Percentiles rank a stretch among this genome's conserved stretches.
Evolutionary conservation across 2,797 vertebrate species (phyloP).

Genomic region (Telmatherina bonti): DNA sequence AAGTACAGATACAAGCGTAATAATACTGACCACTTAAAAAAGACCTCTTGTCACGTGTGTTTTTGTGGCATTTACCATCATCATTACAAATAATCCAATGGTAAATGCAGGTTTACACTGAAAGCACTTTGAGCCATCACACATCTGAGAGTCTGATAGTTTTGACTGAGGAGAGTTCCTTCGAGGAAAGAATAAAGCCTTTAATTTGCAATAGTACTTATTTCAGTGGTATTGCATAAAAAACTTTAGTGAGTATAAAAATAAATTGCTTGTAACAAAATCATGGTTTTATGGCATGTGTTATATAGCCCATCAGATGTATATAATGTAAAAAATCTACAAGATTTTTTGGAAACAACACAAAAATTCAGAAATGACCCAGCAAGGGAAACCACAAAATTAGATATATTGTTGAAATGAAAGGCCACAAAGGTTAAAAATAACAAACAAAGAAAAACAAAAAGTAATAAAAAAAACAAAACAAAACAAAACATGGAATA

Average conservation of each 20-base stretch:
- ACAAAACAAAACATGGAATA: conserved; percentile 15
- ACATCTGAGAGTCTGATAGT: conserved; percentile 50
- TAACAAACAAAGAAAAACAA: conserved; percentile 36
- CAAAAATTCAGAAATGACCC: conserved; percentile 51
- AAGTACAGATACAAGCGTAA: conserved; percentile 40
- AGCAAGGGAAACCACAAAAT: conserved; percentile 51
- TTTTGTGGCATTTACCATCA: conserved; percentile 57
- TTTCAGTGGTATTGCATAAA: conserved; percentile 77
- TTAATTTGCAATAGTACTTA: conserved; percentile 68
- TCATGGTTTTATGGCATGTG: conserved; percentile 77
- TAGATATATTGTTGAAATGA: conserved; percentile 51
- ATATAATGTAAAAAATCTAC: conserved; percentile 69
- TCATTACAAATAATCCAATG: conserved; percentile 55
- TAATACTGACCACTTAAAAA: conserved; percentile 41
- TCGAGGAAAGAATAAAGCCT: conserved; percentile 72
- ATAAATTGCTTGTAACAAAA: conserved; percentile 83
- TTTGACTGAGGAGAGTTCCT: conserved; percentile 64
- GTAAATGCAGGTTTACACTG: conserved; percentile 65
- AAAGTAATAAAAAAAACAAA: too few relatives aligned
- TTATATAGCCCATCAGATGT: conserved; percentile 57
- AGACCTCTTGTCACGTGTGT: conserved; percentile 43
- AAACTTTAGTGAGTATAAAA: conserved; percentile 79
- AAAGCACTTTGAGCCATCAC: conserved; percentile 72
- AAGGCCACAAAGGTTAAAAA: conserved; percentile 72
- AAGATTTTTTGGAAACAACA: conserved; percentile 62